phyloP scores from a whole-genome alignment of 1,140 invertebrate genomes.

The Bombus confusus region DNA sequence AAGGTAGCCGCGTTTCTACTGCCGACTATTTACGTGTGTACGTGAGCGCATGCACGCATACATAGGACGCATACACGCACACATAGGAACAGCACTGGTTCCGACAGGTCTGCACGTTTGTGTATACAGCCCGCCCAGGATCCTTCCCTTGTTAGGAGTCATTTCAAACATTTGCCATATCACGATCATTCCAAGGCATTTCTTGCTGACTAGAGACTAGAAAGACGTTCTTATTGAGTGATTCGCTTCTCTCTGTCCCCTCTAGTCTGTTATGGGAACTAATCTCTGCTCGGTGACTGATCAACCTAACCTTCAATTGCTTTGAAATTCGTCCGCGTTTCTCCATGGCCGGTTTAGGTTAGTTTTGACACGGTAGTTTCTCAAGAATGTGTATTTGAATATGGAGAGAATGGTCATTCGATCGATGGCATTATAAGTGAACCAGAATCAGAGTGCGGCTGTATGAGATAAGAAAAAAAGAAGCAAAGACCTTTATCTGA shows the following conservation, averaged over 20 bases:
- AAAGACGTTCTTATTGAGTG: conserved; percentile 30
- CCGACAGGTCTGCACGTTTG: not conserved
- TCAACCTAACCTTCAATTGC: not conserved
- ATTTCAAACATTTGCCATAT: conserved; percentile 71
- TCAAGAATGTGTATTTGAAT: not conserved
- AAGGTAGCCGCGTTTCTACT: conserved; percentile 47
- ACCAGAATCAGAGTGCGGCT: not conserved
- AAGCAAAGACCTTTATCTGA: not conserved
- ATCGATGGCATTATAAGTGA: not conserved
- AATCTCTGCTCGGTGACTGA: not conserved
- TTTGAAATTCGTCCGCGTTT: not conserved
- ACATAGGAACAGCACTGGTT: not conserved
- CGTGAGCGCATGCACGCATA: not conserved
- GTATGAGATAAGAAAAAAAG: not conserved
- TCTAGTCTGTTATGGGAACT: not conserved
- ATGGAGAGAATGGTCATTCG: not conserved
- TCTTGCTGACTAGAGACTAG: conserved; percentile 54
- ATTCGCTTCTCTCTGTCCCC: not conserved
- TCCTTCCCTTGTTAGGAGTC: conserved; percentile 66
- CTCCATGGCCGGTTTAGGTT: not conserved
- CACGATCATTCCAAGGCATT: conserved; percentile 59
- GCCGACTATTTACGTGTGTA: not conserved
- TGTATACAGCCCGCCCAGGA: conserved; percentile 44
- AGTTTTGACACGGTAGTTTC: not conserved
- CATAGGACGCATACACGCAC: too few species aligned